Evolutionary conservation across 2,888 invertebrate species (phyloP).

Genomic region (Rugalucina vietnamica): DNA sequence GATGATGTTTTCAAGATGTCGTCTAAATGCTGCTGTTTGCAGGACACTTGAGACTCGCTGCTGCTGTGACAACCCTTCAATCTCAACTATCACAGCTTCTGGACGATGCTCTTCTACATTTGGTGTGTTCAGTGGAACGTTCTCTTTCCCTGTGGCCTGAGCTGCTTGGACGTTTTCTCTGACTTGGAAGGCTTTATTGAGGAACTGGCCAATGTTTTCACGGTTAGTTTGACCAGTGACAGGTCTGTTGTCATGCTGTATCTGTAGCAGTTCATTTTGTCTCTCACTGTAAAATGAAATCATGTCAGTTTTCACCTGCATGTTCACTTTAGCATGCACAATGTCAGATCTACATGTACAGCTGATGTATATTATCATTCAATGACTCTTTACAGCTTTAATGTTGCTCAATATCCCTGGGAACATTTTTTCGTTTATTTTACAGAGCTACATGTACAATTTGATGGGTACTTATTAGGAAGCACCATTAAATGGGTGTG

Average conservation of each 20-base stretch:
- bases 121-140: constrained; percentile 74
- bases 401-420: no score
- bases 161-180: constrained; percentile 42
- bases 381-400: no score
- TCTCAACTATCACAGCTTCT: constrained; percentile 80
- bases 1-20: constrained; percentile 79
- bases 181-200: constrained; percentile 70
- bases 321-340: no score
- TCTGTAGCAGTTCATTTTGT: constrained; percentile 79
- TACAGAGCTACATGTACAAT: no score
- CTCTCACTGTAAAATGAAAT: constrained; percentile 74
- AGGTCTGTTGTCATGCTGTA: constrained; percentile 79
- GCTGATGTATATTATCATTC: no score
- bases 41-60: constrained; percentile 81
- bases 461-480: no score
- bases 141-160: constrained; percentile 63
- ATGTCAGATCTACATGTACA: no score
- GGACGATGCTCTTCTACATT: constrained; percentile 79
- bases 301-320: neutral
- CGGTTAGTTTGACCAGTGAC: constrained; percentile 79
- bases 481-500: no score
- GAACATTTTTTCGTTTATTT: no score
- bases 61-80: constrained; percentile 80
- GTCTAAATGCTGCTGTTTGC: constrained; percentile 76
- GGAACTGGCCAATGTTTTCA: constrained; percentile 76